Evolutionary conservation across 2,113 vertebrate genomes (phyloP).

Genomic region (Phalacrocorax carbo): DNA sequence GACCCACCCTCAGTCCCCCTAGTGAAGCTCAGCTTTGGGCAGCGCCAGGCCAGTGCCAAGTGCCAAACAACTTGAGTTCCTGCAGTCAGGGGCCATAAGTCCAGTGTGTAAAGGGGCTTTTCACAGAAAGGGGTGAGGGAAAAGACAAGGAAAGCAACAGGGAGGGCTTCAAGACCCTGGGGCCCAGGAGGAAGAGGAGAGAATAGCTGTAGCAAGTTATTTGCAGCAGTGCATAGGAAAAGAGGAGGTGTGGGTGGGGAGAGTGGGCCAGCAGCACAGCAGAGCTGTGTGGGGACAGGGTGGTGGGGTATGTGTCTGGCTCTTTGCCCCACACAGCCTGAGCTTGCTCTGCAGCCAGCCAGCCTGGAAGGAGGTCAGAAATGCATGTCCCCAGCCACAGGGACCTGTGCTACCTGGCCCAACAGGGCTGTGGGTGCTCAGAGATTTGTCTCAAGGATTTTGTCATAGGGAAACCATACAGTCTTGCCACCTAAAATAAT

Average conservation of each 20-base stretch:
- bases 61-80: constrained; percentile 28
- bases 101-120: background rate
- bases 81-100: background rate
- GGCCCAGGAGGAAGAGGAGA: background rate
- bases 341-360: background rate
- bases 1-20: background rate
- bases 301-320: accelerated
- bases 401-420: background rate
- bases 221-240: background rate
- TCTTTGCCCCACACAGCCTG: background rate
- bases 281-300: background rate
- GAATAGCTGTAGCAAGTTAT: background rate
- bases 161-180: background rate
- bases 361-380: background rate
- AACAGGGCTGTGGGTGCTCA: background rate
- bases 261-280: background rate
- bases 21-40: background rate
- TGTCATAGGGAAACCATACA: background rate
- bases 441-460: background rate
- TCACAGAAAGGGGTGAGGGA: background rate
- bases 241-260: background rate
- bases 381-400: background rate
- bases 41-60: background rate
- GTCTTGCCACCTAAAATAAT: background rate
- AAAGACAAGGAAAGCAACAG: background rate